A percentile compares a stretch with the other conserved stretches of the same genome.
Conservation (phyloP, 1,140 invertebrate species). For the Danaus melanippus region DNA sequence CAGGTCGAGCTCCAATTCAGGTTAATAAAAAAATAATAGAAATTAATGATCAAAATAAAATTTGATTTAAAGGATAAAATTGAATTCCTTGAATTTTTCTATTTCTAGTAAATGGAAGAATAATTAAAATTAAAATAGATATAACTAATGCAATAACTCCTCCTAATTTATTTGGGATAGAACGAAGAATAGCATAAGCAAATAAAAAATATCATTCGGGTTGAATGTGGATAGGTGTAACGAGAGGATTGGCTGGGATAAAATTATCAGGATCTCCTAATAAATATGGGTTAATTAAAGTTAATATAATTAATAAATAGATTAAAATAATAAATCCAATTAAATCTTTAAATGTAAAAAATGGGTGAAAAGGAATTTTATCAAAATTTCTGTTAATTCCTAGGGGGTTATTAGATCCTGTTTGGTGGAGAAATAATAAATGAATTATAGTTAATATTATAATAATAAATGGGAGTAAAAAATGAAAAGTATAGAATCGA, state of each 20-base stretch:
- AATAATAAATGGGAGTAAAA: conserved; percentile 79
- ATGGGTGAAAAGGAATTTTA: conserved; percentile 77
- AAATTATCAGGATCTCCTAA: conserved; percentile 80
- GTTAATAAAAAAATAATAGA: conserved; percentile 74
- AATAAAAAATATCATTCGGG: conserved; percentile 86
- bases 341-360: conserved; percentile 75
- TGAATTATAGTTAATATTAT: conserved; percentile 72
- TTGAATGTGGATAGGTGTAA: conserved; percentile 81
- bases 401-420: conserved; percentile 71
- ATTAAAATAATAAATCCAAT: conserved; percentile 73
- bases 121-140: conserved; percentile 76
- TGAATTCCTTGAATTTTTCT: conserved; percentile 70
- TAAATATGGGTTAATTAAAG: conserved; percentile 72
- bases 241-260: conserved; percentile 77
- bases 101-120: conserved; percentile 70
- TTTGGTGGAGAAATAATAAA: conserved; percentile 75
- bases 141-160: conserved; percentile 77
- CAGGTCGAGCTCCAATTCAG: conserved; percentile 77
- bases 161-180: conserved; percentile 82
- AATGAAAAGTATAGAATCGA: conserved; percentile 82
- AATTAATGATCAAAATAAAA: conserved; percentile 74
- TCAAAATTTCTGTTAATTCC: conserved; percentile 74
- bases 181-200: conserved; percentile 81
- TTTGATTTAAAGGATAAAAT: conserved; percentile 75
- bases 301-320: conserved; percentile 60